A percentile compares a stretch with the other conserved stretches of the same genome.
These are phyloP conservation scores for Dromiciops gliroides DNA, from an alignment of 2,113 vertebrate genomes.

Conservation along the genomic window DNA sequence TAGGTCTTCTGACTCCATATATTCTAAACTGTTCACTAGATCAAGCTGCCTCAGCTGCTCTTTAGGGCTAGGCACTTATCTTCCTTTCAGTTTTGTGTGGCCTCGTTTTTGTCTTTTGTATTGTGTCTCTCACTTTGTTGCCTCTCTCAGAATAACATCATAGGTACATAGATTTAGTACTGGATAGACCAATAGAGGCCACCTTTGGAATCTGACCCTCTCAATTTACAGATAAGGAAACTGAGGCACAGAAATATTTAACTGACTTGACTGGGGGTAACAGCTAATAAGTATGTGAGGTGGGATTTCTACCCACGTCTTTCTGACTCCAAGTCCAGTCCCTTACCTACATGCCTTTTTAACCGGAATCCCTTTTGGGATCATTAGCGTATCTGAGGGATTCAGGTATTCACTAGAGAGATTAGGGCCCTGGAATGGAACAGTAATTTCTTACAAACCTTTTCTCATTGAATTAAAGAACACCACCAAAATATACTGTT, in stretches of 20 bases:
- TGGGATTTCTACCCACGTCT: slow-evolving; percentile 47
- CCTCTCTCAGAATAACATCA: background rate
- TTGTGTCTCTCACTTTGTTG: background rate
- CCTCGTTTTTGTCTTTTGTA: background rate
- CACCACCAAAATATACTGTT: background rate
- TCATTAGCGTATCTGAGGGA: slow-evolving; percentile 8
- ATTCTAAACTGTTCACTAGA: background rate
- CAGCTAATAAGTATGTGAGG: background rate
- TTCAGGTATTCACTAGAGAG: slow-evolving; percentile 47
- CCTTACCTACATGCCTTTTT: background rate
- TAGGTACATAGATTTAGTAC: background rate
- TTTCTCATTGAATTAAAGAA: slow-evolving; percentile 40
- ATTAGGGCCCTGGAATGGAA: slow-evolving; percentile 24
- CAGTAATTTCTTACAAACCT: slow-evolving; percentile 46
- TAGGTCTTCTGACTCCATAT: background rate
- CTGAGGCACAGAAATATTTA: background rate
- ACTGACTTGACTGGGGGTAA: background rate
- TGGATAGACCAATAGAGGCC: no score
- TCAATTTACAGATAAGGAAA: background rate
- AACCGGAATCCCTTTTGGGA: slow-evolving; percentile 44
- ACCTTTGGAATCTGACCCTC: background rate
- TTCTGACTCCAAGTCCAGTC: slow-evolving; percentile 8
- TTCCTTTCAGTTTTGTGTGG: background rate
- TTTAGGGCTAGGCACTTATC: no score
- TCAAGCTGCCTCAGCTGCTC: background rate